Conservation (phyloP, 1,140 invertebrate genomes). For the Chionoecetes opilio region DNA sequence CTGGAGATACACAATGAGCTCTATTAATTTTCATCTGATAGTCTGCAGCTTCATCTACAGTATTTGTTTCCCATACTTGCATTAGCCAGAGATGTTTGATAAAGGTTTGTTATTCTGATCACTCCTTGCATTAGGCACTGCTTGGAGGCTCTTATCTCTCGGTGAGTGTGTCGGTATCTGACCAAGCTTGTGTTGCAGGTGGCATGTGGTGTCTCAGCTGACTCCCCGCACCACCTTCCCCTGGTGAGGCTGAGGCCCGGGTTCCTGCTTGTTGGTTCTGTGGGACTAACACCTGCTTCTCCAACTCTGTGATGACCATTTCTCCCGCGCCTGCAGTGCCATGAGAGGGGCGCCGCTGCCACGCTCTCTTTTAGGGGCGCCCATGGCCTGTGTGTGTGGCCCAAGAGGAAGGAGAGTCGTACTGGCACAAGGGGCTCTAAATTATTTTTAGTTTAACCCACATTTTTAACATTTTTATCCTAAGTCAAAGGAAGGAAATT, state of each 20-base stretch:
- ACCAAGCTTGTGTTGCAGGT: conserved; percentile 43
- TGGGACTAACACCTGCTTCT: background rate
- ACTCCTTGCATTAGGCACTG: too few relatives aligned
- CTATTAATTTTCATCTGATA: background rate
- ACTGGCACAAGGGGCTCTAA: background rate
- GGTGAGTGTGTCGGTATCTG: too few relatives aligned
- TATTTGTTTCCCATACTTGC: too few relatives aligned
- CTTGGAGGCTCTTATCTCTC: too few relatives aligned
- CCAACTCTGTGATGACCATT: background rate
- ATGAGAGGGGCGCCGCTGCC: background rate
- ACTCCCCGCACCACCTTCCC: conserved; percentile 58
- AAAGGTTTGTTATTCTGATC: too few relatives aligned
- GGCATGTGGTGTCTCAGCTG: conserved; percentile 54
- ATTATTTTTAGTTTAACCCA: background rate
- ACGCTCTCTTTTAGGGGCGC: background rate
- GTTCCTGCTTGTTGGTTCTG: conserved; percentile 6
- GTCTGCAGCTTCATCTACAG: too few relatives aligned
- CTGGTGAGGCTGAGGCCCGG: conserved; percentile 40
- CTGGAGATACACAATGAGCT: too few relatives aligned
- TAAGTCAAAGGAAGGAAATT: conserved; percentile 21
- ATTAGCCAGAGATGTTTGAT: too few relatives aligned
- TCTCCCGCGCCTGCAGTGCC: background rate
- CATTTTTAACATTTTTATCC: too few relatives aligned
- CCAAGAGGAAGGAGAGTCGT: conserved; percentile 32
- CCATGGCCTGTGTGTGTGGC: background rate